phyloP scores from a whole-genome alignment of 2,797 vertebrate genomes.

The Sebastes steindachneri region DNA sequence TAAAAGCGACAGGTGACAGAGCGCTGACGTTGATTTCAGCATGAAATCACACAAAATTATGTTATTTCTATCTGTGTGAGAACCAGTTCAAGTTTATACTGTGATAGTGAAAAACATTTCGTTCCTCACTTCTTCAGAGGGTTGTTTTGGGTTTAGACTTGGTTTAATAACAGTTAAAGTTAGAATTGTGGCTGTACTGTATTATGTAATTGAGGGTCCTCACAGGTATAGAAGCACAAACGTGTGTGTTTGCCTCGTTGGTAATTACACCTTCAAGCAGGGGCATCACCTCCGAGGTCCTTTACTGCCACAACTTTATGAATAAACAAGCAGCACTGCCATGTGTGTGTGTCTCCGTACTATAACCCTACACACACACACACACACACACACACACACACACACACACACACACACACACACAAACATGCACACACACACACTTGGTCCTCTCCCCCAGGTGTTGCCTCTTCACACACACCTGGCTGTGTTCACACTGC shows the following conservation, averaged over 20 bases:
- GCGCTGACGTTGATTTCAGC: background rate
- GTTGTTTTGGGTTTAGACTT: background rate
- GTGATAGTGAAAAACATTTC: background rate
- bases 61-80: background rate
- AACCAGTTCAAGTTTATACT: background rate
- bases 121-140: background rate
- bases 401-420: background rate
- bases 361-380: background rate
- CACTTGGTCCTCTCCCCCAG: constrained; percentile 13
- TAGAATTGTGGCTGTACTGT: background rate
- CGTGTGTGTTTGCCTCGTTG: background rate
- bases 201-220: background rate
- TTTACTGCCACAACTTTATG: constrained; percentile 1
- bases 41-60: background rate
- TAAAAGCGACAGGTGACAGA: background rate
- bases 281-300: background rate
- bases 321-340: background rate
- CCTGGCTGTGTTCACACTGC: background rate
- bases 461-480: constrained; percentile 36
- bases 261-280: background rate
- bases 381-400: constrained; percentile 1
- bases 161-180: background rate
- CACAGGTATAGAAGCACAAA: background rate
- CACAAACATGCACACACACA: background rate
- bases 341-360: background rate